Evolutionary conservation across 2,797 vertebrate genomes (phyloP), one percentile per base, ranked within the genome.

Genomic region (Taeniopygia guttata): DNA sequence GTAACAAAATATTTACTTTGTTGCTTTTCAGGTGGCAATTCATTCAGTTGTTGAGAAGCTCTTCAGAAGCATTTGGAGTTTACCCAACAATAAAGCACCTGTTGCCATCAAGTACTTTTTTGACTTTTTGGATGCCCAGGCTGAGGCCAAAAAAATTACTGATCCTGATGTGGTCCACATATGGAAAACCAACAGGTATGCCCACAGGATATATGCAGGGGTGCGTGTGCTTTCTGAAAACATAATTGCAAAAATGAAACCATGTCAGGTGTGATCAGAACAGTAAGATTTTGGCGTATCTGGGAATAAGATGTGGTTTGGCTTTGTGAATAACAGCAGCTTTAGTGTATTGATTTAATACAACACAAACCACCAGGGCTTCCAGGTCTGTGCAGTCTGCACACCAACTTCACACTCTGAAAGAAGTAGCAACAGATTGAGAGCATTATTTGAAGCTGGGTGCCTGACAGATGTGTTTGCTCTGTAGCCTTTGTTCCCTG

Each of bases 151-250:
- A 97, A 99, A 99, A 98, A 98, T 99, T 90, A 98, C 97, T 6
- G 99, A 99, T 95, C 98, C 99, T 21, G 99, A 99, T 46, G 98
- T 99, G 7, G 97, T 99, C 55, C 99, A 99, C 96, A 99, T 99
- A 96, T 99, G 99, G 99, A 99, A 99, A 97, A 99, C 99, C 89
- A 99, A 99, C 98, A 99, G 99, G 99, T 99, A 96, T 13, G 63
- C 10, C 36, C 6, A 0, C 5, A 1, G 13, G 30, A 26, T 54
- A 13, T 3, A 27, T 3, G 5, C 49, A 72, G 75, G 76, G 54
- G 30, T 10, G 23, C 0, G 0, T 12, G 26, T 38, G 5, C 26
- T 51, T 40, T 68, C 56, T 40, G 40, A 30, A 82, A 67, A 63
- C 1, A 0, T 13, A 22, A 10, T 29, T 86, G 64, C 43, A 55